A percentile compares a stretch with the other conserved stretches of the same genome.
Evolutionary conservation across 2,888 invertebrate species (phyloP).

Genomic region (Plagodis pulveraria): DNA sequence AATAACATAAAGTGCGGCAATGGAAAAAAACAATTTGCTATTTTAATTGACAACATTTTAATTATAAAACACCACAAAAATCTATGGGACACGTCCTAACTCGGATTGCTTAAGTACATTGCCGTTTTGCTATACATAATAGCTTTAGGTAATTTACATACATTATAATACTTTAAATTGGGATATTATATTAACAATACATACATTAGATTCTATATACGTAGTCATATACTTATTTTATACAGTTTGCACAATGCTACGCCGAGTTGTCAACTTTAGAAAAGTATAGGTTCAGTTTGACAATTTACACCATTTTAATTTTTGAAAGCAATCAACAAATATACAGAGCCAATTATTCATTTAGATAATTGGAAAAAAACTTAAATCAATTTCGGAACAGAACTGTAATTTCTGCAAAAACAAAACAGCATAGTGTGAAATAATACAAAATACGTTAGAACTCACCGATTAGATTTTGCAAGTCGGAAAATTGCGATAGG

Average conservation of each 20-base stretch:
- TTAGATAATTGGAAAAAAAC: no score
- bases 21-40: slow-evolving; percentile 51
- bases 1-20: slow-evolving; percentile 34
- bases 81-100: slow-evolving; percentile 73
- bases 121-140: slow-evolving; percentile 61
- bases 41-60: slow-evolving; percentile 84
- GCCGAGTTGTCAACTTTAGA: slow-evolving; percentile 22
- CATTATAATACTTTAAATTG: slow-evolving; percentile 74
- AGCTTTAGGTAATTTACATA: slow-evolving; percentile 71
- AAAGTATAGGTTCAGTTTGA: slow-evolving; percentile 26
- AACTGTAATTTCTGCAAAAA: no score
- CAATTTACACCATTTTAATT: slow-evolving; percentile 21
- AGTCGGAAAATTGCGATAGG: no score
- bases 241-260: slow-evolving; percentile 64
- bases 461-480: neutral
- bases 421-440: no score
- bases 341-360: no score
- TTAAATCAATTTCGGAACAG: no score
- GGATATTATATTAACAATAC: slow-evolving; percentile 81
- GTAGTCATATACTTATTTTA: slow-evolving; percentile 65
- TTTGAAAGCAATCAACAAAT: no score
- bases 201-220: slow-evolving; percentile 60
- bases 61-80: slow-evolving; percentile 85
- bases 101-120: slow-evolving; percentile 80
- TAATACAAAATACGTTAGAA: neutral